Conservation (phyloP, 2,888 invertebrate genomes). For the Amphipyra berbera region DNA sequence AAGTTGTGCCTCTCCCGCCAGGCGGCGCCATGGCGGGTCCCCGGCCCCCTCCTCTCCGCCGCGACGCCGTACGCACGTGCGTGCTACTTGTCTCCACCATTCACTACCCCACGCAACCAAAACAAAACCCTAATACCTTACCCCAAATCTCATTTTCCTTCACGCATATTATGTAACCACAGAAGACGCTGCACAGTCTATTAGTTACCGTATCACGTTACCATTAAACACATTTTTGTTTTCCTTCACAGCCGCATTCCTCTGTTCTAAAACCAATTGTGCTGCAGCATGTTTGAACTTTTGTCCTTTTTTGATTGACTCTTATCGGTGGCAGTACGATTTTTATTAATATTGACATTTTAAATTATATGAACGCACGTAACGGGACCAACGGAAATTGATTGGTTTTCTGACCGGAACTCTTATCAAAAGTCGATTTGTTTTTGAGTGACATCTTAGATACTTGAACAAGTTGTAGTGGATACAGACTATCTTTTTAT, state of each 20-base stretch:
- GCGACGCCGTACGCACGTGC: conserved; percentile 83
- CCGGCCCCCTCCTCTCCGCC: conserved; percentile 60
- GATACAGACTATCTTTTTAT: neutral
- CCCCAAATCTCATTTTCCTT: conserved; percentile 70
- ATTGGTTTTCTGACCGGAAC: conserved; percentile 48
- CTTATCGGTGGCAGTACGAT: conserved; percentile 78
- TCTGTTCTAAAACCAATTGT: conserved; percentile 76
- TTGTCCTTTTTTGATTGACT: conserved; percentile 86
- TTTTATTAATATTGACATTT: conserved; percentile 74
- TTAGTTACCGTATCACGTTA: conserved; percentile 82
- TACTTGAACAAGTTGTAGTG: conserved; percentile 13
- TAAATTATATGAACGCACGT: conserved; percentile 54
- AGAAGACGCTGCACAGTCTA: conserved; percentile 73
- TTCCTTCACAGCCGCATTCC: conserved; percentile 76
- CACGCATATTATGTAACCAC: conserved; percentile 40
- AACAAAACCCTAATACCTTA: conserved; percentile 71
- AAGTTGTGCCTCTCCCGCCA: conserved; percentile 86
- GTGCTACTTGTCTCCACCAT: conserved; percentile 78
- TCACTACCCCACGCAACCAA: conserved; percentile 67
- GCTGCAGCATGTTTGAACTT: conserved; percentile 86
- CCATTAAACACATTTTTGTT: conserved; percentile 82
- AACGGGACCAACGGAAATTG: conserved; percentile 52
- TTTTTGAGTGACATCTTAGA: conserved; percentile 37
- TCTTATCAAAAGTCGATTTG: conserved; percentile 48
- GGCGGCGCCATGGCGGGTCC: conserved; percentile 81